phyloP scores from a whole-genome alignment of 1,140 invertebrate species.

The Sminthurides bifidus region DNA sequence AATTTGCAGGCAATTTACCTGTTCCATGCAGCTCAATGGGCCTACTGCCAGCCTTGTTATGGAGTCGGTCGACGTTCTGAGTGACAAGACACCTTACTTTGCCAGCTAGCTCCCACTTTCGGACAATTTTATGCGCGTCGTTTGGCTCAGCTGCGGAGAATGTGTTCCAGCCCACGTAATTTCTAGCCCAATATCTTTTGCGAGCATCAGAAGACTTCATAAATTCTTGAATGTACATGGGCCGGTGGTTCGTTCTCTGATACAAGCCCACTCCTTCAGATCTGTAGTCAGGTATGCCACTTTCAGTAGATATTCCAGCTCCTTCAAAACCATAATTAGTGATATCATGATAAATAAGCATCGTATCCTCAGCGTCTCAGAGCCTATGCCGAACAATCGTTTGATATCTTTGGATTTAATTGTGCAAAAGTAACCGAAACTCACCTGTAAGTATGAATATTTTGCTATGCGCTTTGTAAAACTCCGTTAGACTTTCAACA shows the following conservation, averaged over 20 bases:
- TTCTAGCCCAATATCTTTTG: slow-evolving; percentile 83
- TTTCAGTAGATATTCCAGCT: slow-evolving; percentile 90
- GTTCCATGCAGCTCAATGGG: slow-evolving; percentile 88
- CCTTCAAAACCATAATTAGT: slow-evolving; percentile 53
- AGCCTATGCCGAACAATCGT: too few species aligned
- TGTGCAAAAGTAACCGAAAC: slow-evolving; percentile 1
- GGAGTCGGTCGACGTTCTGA: slow-evolving; percentile 92
- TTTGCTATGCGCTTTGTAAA: slow-evolving; percentile 48
- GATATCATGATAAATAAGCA: slow-evolving; percentile 15
- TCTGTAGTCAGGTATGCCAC: slow-evolving; percentile 86
- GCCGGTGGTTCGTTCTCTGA: slow-evolving; percentile 65
- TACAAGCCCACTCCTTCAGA: slow-evolving; percentile 86
- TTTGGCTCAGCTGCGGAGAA: slow-evolving; percentile 46
- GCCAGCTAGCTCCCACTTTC: slow-evolving; percentile 47
- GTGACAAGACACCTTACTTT: slow-evolving; percentile 48
- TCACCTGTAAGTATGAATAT: slow-evolving; percentile 36
- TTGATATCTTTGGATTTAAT: too few species aligned
- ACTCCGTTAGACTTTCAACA: slow-evolving; percentile 49
- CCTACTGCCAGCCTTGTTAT: slow-evolving; percentile 78
- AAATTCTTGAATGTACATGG: slow-evolving; percentile 76
- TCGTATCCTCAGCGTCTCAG: neutral
- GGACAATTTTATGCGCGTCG: slow-evolving; percentile 48
- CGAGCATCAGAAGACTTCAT: slow-evolving; percentile 50
- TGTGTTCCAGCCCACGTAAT: slow-evolving; percentile 81
- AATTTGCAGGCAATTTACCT: too few species aligned